Base-by-base conservation (phyloP, 2,113 vertebrate genomes). In the Lethenteron reissneri region DNA sequence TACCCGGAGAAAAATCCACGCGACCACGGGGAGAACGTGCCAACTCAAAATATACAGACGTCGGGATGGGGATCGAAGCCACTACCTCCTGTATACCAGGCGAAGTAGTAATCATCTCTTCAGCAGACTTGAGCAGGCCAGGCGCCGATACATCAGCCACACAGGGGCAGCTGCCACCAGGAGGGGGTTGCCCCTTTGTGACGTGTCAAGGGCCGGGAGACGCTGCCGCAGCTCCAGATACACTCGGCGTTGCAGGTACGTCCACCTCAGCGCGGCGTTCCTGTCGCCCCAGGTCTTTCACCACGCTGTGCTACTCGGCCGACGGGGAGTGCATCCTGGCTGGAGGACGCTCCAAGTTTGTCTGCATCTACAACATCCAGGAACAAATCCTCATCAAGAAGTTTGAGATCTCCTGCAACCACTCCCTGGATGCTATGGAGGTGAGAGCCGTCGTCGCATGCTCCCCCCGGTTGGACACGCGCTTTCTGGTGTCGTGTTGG, bases 371-470 rank as follows among this genome's bases (percentile, higher is more conserved):
- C 79, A 87, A 89, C 1, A 68, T 91, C 71, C 81, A 78, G 56
- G 91, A 95, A 76, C 90, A 92, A 80, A 85, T 97, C 75, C 87
- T 99, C 62, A 78, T 87, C 78, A 99, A 95, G 83, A 94, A 87
- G 78, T 97, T 97, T 70, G 90, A 96, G 79, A 89, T 99, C 75
- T 97, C 92, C 10, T 91, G 88, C 79, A 99, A 99, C 80, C 77
- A 86, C 74, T 99, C 94, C 1, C 83, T 99, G 70, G 92, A 97
- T 1, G 90, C 86, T 76, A 99, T 99, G 91, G 88, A 96, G 88
- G 94, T 92, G 78, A 9, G 74, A 74, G 57, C 72, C 3, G 11
- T 41, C 41, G 41, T 41, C 41, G 41, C 41, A 41, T 41, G 41
- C 41, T 41, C 41, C 41, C 41, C 41, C 6, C 41, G 5, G 41